A percentile compares a stretch with the other conserved stretches of the same genome.
phyloP scores from a whole-genome alignment of 2,888 invertebrate genomes.

The Synanthedon tipuliformis region DNA sequence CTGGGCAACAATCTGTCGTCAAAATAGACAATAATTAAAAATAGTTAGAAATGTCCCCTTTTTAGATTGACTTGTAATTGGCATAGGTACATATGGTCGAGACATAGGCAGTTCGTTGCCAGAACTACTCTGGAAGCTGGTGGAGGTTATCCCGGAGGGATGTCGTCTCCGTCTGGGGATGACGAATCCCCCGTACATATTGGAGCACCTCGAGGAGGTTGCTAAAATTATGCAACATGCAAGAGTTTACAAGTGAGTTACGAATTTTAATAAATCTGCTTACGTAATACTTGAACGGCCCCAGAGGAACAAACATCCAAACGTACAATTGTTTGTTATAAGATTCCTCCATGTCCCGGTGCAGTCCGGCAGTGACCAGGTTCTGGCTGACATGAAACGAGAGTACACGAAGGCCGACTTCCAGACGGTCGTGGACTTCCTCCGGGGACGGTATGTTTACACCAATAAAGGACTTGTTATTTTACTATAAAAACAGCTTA shows the following conservation, averaged over 20 bases:
- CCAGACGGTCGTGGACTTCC: constrained; percentile 85
- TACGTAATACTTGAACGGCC: too few species aligned
- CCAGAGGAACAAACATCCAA: too few species aligned
- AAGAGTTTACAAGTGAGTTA: constrained; percentile 80
- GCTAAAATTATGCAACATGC: constrained; percentile 88
- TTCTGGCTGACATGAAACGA: constrained; percentile 94
- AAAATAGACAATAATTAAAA: too few species aligned
- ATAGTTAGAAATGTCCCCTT: too few species aligned
- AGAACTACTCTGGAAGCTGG: constrained; percentile 85
- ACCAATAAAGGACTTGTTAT: too few species aligned
- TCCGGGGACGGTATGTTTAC: constrained; percentile 73
- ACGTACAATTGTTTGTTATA: neutral
- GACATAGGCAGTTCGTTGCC: constrained; percentile 93
- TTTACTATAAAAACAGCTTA: too few species aligned
- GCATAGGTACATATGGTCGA: constrained; percentile 86
- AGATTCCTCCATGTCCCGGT: constrained; percentile 97
- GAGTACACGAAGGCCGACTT: constrained; percentile 94
- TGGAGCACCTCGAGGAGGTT: constrained; percentile 92
- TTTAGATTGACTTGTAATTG: neutral
- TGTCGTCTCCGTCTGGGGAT: constrained; percentile 92
- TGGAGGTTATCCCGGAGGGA: constrained; percentile 79
- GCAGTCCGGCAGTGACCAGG: constrained; percentile 96
- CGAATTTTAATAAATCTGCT: too few species aligned
- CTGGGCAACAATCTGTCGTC: too few species aligned
- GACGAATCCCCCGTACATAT: constrained; percentile 98